These are phyloP conservation scores for Rhorus exstirpatorius DNA, from an alignment of 2,888 invertebrate genomes.

Conservation along the genomic window DNA sequence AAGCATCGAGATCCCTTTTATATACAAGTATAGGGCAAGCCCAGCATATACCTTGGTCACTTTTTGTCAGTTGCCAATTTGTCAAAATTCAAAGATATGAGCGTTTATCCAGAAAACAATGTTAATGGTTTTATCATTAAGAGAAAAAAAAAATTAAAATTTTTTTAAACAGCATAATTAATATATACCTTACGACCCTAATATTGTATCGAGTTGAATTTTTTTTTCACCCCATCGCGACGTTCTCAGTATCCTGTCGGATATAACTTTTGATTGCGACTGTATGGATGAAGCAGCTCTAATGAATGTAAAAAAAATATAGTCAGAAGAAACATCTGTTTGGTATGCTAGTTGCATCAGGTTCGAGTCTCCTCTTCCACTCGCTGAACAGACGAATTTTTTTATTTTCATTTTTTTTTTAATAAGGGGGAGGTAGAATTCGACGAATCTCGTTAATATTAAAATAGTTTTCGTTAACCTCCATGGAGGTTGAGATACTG, in stretches of 20 bases:
- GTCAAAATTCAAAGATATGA: too few species aligned
- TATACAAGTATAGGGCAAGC: too few species aligned
- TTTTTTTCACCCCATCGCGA: not conserved
- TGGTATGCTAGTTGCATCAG: slow-evolving; percentile 22
- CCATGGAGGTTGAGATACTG: slow-evolving; percentile 67
- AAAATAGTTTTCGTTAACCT: slow-evolving; percentile 42
- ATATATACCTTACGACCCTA: not conserved
- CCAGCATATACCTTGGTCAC: too few species aligned
- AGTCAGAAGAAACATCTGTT: slow-evolving; percentile 14
- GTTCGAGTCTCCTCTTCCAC: slow-evolving; percentile 8
- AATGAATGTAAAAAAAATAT: slow-evolving; percentile 1
- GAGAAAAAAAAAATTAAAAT: not conserved
- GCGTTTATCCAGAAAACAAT: too few species aligned
- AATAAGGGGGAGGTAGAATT: slow-evolving; percentile 7
- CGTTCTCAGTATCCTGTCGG: not conserved
- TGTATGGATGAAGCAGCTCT: not conserved
- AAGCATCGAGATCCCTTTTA: too few species aligned
- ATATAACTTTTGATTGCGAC: not conserved
- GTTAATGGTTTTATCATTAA: too few species aligned
- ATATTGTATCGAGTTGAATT: not conserved
- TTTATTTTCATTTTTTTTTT: slow-evolving; percentile 2
- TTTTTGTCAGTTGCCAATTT: too few species aligned
- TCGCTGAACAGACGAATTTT: slow-evolving; percentile 21
- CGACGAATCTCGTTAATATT: slow-evolving; percentile 39
- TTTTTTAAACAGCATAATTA: not conserved